Evolutionary conservation across 1,140 invertebrate genomes (phyloP).

Genomic region (Daktulosphaira vitifoliae): DNA sequence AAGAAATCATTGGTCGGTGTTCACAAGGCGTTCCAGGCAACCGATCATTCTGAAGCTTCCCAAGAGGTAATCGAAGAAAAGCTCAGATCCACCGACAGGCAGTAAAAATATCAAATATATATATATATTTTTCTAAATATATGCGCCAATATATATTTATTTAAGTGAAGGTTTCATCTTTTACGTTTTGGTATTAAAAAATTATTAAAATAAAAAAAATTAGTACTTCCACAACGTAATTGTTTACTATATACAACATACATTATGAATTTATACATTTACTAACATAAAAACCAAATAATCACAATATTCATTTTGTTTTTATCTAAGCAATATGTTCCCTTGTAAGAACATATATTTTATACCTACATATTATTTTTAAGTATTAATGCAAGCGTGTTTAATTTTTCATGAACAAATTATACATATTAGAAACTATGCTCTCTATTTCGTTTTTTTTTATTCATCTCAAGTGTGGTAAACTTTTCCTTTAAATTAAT

Average conservation of each 20-base stretch:
- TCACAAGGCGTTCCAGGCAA: constrained; percentile 93
- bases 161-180: constrained; percentile 22
- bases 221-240: constrained; percentile 31
- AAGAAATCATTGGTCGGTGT: constrained; percentile 92
- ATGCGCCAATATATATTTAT: constrained; percentile 13
- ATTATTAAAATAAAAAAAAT: not conserved
- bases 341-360: constrained; percentile 29
- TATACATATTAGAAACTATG: constrained; percentile 31
- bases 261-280: constrained; percentile 16
- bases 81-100: constrained; percentile 81
- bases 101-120: constrained; percentile 50
- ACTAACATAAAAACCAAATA: constrained; percentile 30
- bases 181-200: constrained; percentile 32
- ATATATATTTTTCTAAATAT: not conserved
- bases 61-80: constrained; percentile 87
- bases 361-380: constrained; percentile 32
- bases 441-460: constrained; percentile 28
- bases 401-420: constrained; percentile 30
- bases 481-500: no score
- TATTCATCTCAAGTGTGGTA: not conserved
- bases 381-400: constrained; percentile 32
- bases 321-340: constrained; percentile 23
- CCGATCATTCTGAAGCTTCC: constrained; percentile 81
- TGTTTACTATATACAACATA: constrained; percentile 9
- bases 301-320: constrained; percentile 6